phyloP scores from a whole-genome alignment of 1,140 invertebrate genomes.

The Drosophila ananassae region DNA sequence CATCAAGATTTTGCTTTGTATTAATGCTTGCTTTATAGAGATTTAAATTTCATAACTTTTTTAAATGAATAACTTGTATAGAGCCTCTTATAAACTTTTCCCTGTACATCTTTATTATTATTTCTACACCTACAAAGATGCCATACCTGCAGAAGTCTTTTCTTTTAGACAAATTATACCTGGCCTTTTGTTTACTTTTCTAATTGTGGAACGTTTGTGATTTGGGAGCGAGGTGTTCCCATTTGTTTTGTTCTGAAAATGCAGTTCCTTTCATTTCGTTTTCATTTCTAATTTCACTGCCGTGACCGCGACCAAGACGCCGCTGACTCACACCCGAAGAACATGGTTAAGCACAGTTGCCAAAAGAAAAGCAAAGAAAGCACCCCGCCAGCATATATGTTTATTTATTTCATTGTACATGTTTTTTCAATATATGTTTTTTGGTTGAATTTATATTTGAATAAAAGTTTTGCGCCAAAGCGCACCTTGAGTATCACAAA shows the following conservation, averaged over 20 bases:
- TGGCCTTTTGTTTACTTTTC: conserved; percentile 59
- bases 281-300: conserved; percentile 58
- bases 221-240: conserved; percentile 34
- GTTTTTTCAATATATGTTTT: conserved; percentile 2
- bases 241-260: conserved; percentile 33
- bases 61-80: no score
- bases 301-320: conserved; percentile 60
- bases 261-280: conserved; percentile 39
- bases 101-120: background rate
- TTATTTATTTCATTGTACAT: conserved; percentile 5
- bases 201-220: conserved; percentile 26
- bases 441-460: conserved; percentile 13
- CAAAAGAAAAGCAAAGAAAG: conserved; percentile 47
- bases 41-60: no score
- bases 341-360: conserved; percentile 31
- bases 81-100: no score
- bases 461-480: conserved; percentile 17
- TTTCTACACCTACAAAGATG: background rate
- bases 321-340: conserved; percentile 63
- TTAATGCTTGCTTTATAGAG: no score
- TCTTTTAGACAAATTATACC: conserved; percentile 22
- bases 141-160: conserved; percentile 31
- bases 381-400: conserved; percentile 26
- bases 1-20: background rate
- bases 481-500: conserved; percentile 51